phyloP scores from a whole-genome alignment of 2,888 invertebrate genomes.

The Caprella mutica region DNA sequence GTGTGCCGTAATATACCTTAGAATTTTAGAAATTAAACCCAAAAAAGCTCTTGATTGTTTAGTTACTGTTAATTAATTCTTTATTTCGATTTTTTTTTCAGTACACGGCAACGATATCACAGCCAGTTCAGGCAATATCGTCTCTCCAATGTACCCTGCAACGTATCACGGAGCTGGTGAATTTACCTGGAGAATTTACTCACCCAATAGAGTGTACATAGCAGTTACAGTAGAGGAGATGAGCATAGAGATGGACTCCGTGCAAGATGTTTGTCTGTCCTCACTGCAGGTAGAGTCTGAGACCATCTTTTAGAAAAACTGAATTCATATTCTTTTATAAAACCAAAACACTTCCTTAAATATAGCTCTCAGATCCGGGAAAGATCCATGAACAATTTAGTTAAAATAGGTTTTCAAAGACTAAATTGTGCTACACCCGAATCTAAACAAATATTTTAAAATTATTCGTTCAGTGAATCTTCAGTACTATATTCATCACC shows the following conservation, averaged over 20 bases:
- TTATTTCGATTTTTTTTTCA: slow-evolving; percentile 7
- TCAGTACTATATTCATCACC: too few relatives aligned
- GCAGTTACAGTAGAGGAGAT: slow-evolving; percentile 48
- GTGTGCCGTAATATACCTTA: too few relatives aligned
- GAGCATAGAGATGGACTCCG: slow-evolving; percentile 39
- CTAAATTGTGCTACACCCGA: too few relatives aligned
- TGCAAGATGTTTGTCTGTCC: slow-evolving; percentile 20
- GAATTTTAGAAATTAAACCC: too few relatives aligned
- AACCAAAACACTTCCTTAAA: too few relatives aligned
- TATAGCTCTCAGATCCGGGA: too few relatives aligned
- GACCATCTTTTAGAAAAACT: neutral
- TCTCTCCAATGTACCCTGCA: slow-evolving; percentile 65
- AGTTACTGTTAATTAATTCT: too few relatives aligned
- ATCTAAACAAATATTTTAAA: too few relatives aligned
- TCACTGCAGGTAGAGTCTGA: slow-evolving; percentile 29
- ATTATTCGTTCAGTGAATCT: too few relatives aligned
- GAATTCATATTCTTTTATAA: neutral
- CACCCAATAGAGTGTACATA: slow-evolving; percentile 45
- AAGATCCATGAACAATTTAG: too few relatives aligned
- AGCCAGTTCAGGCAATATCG: slow-evolving; percentile 56
- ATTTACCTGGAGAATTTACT: slow-evolving; percentile 61
- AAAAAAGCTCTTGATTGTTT: too few relatives aligned
- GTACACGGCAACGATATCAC: slow-evolving; percentile 16
- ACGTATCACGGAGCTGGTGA: slow-evolving; percentile 42
- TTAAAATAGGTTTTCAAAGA: too few relatives aligned